Evolutionary conservation across 2,797 vertebrate species (phyloP), one percentile per base, ranked within the genome.

Genomic region (Thripadectes ignobilis): DNA sequence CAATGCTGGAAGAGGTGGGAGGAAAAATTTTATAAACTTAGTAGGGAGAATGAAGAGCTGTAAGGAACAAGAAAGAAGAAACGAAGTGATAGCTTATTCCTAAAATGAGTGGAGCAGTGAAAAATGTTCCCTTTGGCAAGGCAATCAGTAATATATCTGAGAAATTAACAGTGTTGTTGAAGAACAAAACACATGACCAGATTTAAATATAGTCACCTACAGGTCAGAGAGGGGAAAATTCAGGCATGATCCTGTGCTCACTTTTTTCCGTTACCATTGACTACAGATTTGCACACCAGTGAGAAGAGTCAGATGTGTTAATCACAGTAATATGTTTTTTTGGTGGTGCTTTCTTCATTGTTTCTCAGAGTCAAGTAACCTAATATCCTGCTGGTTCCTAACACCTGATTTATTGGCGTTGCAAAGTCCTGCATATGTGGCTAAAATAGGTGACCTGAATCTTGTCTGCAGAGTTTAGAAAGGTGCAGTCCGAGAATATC

Each of bases 391-490:
- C 78, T 89, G 65, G 21, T 65, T 91, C 66, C 84, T n/a, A 72
- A 36, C 24, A 26, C 51, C 73, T 63, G 30, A 30, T 89, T 49
- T 88, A 74, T 63, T 85, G 65, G 72, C 76, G 9, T 93, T 80
- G 58, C 69, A 41, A 43, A 93, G 85, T 89, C 73, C 54, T 92
- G 62, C 51, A 3, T 54, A 21, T 36, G 38, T 90, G 58, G 85
- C 73, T 95, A 81, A 94, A 97, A 90, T 43, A 88, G 92, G 89
- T 94, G 85, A 94, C 93, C 75, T 80, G 87, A 78, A 94, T 96
- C 92, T 95, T 84, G 79, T 88, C 96, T 95, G 58, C 94, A 94
- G 93, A 88, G 54, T 94, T 89, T 94, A 97, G 88, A 85, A 86
- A 76, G 88, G 76, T 93, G 73, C 96, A 91, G 68, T 66, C 79